Base-by-base conservation (phyloP, 2,113 vertebrate genomes). In the Catharus fuscescens region DNA sequence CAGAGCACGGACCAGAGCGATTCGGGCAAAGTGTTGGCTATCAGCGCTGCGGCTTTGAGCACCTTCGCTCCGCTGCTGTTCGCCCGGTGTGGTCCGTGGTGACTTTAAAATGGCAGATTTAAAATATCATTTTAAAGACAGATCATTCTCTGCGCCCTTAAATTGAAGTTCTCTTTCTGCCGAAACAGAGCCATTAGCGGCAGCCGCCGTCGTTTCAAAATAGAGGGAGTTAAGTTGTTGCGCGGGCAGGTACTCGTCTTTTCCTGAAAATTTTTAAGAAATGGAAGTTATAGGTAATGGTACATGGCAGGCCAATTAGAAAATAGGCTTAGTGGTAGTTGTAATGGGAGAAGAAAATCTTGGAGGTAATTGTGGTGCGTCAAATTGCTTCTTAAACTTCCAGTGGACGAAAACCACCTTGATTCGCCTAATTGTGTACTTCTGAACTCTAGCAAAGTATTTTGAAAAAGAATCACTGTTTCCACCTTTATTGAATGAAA, bases 311-410 rank as follows among this genome's bases (percentile, higher is more conserved):
- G 62, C 16, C 28, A 61, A 40, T 70, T 92, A 73, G 44, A 57
- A 88, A 94, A 88, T 44, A n/a, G 66, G 48, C 42, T 90, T 72
- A 92, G 50, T 38, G 62, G 73, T 64, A 42, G 66, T 31, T 89
- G 53, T 92, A 91, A 73, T 59, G 73, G 80, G 67, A 84, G 80
- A 79, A 95, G 21, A 90, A 93, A 92, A 91, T 88, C 70, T 42
- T 61, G 36, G 61, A 66, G 53, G 70, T 80, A 90, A 44, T 79
- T 88, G 60, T 8, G 29, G 66, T 94, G 56, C 9, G 23, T 86
- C 34, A 72, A 44, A 86, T 88, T 78, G 54, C 85, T 81, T 74
- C 70, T 85, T 80, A 81, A 81, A 52, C 44, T 92, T 79, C 38
- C 7, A 38, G 42, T 31, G 44, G 44, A 23, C 71, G 69, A 92